These are phyloP conservation scores for Urophycis tenuis DNA, from an alignment of 2,797 vertebrate species.

Conservation along the genomic window DNA sequence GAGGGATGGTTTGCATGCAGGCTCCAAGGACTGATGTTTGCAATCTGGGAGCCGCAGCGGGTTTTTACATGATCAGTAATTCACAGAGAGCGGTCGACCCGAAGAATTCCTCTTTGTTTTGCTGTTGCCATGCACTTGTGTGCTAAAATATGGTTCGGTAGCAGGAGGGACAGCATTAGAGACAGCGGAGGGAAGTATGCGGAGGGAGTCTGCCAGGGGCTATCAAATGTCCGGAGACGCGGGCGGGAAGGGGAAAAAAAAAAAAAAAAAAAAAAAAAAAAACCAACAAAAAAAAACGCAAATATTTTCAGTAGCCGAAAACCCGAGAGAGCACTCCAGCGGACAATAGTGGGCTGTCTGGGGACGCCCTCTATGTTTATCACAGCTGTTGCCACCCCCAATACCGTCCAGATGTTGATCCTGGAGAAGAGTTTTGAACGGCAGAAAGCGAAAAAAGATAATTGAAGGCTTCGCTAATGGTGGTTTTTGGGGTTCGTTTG, in stretches of 20 bases:
- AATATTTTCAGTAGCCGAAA: conserved; percentile 67
- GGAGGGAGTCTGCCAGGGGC: conserved; percentile 51
- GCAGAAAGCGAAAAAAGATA: conserved; percentile 42
- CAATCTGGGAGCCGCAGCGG: conserved; percentile 75
- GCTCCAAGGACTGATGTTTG: conserved; percentile 77
- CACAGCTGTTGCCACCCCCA: conserved; percentile 56
- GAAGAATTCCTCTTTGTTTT: conserved; percentile 78
- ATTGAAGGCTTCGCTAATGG: conserved; percentile 33
- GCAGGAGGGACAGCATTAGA: conserved; percentile 53
- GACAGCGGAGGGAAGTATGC: conserved; percentile 63
- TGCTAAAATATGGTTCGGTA: conserved; percentile 72
- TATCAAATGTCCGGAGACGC: conserved; percentile 62
- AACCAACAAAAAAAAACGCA: too few relatives aligned
- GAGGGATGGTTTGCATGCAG: conserved; percentile 73
- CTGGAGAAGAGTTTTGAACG: conserved; percentile 35
- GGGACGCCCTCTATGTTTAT: conserved; percentile 55
- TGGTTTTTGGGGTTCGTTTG: conserved; percentile 11
- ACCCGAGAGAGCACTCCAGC: conserved; percentile 53
- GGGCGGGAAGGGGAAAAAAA: conserved; percentile 39
- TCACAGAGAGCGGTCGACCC: conserved; percentile 74
- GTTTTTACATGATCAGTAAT: conserved; percentile 83
- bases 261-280: too few relatives aligned
- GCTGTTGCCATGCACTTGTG: conserved; percentile 79
- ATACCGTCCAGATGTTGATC: conserved; percentile 59
- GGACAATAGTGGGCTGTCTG: conserved; percentile 62